A percentile compares a stretch with the other conserved stretches of the same genome.
Evolutionary conservation across 2,797 vertebrate species (phyloP).

Genomic region (Cuniculus paca): DNA sequence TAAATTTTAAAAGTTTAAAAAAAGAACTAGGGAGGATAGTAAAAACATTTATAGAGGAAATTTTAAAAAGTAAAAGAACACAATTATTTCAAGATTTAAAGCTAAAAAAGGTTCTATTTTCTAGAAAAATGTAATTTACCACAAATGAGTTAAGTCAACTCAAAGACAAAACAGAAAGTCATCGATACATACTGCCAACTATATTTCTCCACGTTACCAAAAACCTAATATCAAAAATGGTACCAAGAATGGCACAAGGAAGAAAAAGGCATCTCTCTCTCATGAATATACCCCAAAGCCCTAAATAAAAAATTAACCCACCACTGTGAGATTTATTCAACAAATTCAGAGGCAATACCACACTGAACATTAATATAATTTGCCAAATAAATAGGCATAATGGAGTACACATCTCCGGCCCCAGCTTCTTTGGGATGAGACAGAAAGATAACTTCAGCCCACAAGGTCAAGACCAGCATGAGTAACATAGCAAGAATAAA

Average conservation of each 20-base stretch:
- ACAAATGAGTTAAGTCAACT: slow-evolving; percentile 31
- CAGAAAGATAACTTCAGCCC: neutral
- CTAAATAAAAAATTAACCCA: slow-evolving; percentile 4
- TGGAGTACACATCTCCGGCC: neutral
- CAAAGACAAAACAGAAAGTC: neutral
- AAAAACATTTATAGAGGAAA: neutral
- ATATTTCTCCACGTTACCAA: slow-evolving; percentile 21
- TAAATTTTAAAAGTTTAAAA: neutral
- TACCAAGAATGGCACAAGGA: neutral
- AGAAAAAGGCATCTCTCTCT: slow-evolving; percentile 20
- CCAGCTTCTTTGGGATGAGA: neutral
- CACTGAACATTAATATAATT: neutral
- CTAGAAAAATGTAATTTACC: neutral
- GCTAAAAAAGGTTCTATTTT: slow-evolving; percentile 1
- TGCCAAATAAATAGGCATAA: neutral
- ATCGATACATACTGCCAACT: neutral
- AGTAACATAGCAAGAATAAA: neutral
- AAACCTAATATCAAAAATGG: neutral
- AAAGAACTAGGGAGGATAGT: neutral
- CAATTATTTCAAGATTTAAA: slow-evolving; percentile 30
- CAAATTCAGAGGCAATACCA: neutral
- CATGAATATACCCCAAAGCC: neutral
- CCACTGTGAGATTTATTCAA: neutral
- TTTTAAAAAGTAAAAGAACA: neutral
- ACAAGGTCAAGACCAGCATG: neutral